A percentile compares a stretch with the other conserved stretches of the same genome.
Evolutionary conservation across 2,888 invertebrate species (phyloP).

Genomic region (Chaitophorus viminalis): DNA sequence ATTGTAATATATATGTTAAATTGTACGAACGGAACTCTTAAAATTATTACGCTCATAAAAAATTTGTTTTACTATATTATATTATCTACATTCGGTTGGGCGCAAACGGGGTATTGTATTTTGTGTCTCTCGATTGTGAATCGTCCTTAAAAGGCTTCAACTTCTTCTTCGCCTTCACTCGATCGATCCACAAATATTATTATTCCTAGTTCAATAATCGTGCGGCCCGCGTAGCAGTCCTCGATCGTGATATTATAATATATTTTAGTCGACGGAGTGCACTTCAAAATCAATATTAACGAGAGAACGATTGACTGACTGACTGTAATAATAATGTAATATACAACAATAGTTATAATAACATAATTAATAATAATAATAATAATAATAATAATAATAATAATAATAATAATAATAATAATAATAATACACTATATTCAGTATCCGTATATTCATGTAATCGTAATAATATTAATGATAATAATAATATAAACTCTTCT

Average conservation of each 20-base stretch:
- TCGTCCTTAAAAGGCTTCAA: not conserved
- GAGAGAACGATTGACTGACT: constrained; percentile 22
- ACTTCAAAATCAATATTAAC: constrained; percentile 33
- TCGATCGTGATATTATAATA: not conserved
- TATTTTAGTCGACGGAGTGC: not conserved
- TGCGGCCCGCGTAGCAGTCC: not conserved
- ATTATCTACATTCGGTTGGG: not conserved
- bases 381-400: not conserved
- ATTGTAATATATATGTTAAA: not conserved
- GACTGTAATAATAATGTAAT: not conserved
- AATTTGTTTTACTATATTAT: not conserved
- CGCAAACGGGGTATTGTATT: not conserved
- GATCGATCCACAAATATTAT: not conserved
- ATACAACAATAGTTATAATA: not conserved
- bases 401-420: constrained; percentile 8
- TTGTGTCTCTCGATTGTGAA: not conserved
- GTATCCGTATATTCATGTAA: not conserved
- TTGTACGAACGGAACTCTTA: not conserved
- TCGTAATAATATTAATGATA: not conserved
- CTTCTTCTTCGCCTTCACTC: not conserved
- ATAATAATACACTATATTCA: not conserved
- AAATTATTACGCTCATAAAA: not conserved
- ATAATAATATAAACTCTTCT: not conserved
- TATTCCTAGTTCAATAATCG: not conserved
- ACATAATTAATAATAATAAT: not conserved